phyloP scores from a whole-genome alignment of 2,113 vertebrate genomes.

The Chascanopsetta lugubris region DNA sequence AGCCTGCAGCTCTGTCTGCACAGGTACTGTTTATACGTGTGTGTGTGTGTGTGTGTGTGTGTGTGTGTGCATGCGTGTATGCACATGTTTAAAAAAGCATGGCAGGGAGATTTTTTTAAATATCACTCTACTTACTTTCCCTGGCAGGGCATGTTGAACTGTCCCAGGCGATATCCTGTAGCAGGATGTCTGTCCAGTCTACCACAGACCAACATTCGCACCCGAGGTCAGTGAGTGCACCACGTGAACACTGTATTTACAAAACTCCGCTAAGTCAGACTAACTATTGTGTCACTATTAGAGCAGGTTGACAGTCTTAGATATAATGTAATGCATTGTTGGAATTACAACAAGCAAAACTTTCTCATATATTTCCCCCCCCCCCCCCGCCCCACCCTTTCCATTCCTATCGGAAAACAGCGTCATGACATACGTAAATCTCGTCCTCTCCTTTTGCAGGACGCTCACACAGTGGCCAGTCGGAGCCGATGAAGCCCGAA shows the following conservation, averaged over 20 bases:
- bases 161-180: slow-evolving; percentile 81
- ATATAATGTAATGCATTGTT: too few relatives aligned
- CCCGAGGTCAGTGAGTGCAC: slow-evolving; percentile 69
- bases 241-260: background rate
- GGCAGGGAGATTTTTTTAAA: too few relatives aligned
- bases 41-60: background rate
- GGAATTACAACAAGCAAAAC: too few relatives aligned
- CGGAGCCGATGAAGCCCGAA: slow-evolving; percentile 85
- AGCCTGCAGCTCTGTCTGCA: slow-evolving; percentile 42
- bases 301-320: too few relatives aligned
- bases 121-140: background rate
- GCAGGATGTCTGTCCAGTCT: slow-evolving; percentile 78
- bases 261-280: background rate
- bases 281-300: too few relatives aligned
- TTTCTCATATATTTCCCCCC: background rate
- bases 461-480: slow-evolving; percentile 71
- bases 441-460: slow-evolving; percentile 68
- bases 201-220: slow-evolving; percentile 68
- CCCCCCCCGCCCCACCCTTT: too few relatives aligned
- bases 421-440: background rate
- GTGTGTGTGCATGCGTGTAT: background rate
- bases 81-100: background rate
- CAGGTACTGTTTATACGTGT: slow-evolving; percentile 37
- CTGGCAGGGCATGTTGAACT: slow-evolving; percentile 76
- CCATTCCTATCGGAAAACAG: background rate